Conservation (phyloP, 2,888 invertebrate genomes). For the Steromphala cineraria region DNA sequence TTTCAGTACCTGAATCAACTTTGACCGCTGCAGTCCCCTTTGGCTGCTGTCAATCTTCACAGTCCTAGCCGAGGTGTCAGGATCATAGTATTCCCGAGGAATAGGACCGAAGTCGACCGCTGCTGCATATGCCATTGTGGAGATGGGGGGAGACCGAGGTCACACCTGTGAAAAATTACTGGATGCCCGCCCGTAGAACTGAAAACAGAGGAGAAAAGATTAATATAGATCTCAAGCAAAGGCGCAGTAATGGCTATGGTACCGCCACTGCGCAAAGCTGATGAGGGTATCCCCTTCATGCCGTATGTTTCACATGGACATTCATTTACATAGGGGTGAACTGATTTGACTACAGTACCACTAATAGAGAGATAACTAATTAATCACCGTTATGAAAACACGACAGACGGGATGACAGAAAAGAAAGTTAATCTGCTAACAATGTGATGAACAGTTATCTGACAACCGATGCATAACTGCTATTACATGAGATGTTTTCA, state of each 20-base stretch:
- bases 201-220: not conserved
- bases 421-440: not conserved
- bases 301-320: too few species aligned
- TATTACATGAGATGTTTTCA: too few species aligned
- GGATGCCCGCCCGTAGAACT: not conserved
- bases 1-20: too few species aligned
- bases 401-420: too few species aligned
- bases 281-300: not conserved
- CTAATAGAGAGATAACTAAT: too few species aligned
- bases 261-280: slow-evolving; percentile 4
- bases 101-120: not conserved
- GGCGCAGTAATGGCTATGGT: not conserved
- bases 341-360: too few species aligned
- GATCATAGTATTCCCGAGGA: not conserved
- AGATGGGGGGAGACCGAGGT: not conserved
- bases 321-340: too few species aligned
- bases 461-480: too few species aligned
- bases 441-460: not conserved
- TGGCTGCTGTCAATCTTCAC: not conserved
- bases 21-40: too few species aligned
- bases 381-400: too few species aligned
- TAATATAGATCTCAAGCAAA: not conserved
- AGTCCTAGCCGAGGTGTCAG: not conserved
- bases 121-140: not conserved
- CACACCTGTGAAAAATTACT: not conserved